Conservation (phyloP, 2,113 vertebrate species). For the Sphaerodactylus townsendi region DNA sequence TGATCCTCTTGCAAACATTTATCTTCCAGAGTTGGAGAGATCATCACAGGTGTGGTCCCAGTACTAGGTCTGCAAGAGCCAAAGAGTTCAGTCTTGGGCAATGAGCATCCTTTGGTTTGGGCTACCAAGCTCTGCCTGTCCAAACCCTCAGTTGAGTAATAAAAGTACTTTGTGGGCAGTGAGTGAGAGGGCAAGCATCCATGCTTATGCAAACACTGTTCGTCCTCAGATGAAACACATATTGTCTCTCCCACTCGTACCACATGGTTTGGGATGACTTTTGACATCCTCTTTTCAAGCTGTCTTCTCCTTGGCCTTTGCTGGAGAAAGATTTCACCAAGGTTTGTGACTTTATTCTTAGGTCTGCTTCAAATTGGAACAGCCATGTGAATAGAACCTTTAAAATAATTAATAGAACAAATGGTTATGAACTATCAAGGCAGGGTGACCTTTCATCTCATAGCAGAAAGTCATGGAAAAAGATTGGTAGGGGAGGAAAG, state of each 20-base stretch:
- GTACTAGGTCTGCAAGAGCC: not conserved
- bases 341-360: constrained; percentile 27
- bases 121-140: fast-evolving
- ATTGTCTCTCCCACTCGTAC: constrained; percentile 80
- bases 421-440: constrained; percentile 44
- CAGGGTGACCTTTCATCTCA: constrained; percentile 27
- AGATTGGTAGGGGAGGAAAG: not conserved
- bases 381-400: constrained; percentile 45
- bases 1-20: constrained; percentile 1
- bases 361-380: not conserved
- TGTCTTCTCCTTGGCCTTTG: constrained; percentile 1
- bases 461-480: not conserved
- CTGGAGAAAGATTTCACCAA: not conserved
- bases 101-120: not conserved
- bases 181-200: constrained; percentile 34
- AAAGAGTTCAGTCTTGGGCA: fast-evolving
- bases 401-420: constrained; percentile 54
- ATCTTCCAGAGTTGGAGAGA: fast-evolving
- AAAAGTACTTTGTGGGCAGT: constrained; percentile 25
- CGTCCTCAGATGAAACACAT: constrained; percentile 60
- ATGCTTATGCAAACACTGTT: not conserved
- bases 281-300: constrained; percentile 68
- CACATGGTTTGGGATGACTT: constrained; percentile 77
- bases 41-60: not conserved
- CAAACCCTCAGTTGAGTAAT: constrained; percentile 54